Evolutionary conservation across 2,888 invertebrate species (phyloP), one percentile per base, ranked within the genome.

Genomic region (Idaea aversata): DNA sequence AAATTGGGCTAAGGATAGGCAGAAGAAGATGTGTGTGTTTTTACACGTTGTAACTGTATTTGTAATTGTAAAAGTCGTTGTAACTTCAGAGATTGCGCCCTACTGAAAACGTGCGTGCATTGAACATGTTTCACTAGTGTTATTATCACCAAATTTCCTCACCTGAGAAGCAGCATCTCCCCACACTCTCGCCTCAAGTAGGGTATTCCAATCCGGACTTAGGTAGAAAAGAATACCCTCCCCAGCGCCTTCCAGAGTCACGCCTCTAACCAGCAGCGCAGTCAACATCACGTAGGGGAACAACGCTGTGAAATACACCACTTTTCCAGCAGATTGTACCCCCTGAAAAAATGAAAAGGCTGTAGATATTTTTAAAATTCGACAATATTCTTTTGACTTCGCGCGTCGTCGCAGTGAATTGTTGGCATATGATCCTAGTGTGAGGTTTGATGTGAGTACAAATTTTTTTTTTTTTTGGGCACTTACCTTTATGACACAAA

Each of bases 291-390:
- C 94, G 81, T 96, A 96, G 0, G 96, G 96, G 79, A 96, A 96
- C 16, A 95, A 81, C 0, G 96, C 95, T 2, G 96, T 96, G 78
- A 96, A 96, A 82, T 96, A 96, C 7, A 95, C 95, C 61, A 96
- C 97, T 94, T 97, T 98, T 61, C 98, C 98, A 0, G 98, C 96
- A 79, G 97, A 97, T 88, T 97, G 96, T 71, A 98, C 97, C 47
- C 97, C 96, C 94, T 93, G 66, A 15, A 76, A 80, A 57, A 64
- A 62, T 15, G 59, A 34, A 62, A 47, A 47, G 10, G 5, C 6
- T 10, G 36, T 36, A 36, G 10, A 36, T 36, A 36, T 7, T 36
- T 7, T 5, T 36, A 4, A 47, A 6, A 25, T 3, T 25, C 25
- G 25, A 25, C 25, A 25, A 25, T 25, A 25, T 25, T 25, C 25